Evolutionary conservation across 2,113 vertebrate species (phyloP).

Genomic region (Empidonax traillii): DNA sequence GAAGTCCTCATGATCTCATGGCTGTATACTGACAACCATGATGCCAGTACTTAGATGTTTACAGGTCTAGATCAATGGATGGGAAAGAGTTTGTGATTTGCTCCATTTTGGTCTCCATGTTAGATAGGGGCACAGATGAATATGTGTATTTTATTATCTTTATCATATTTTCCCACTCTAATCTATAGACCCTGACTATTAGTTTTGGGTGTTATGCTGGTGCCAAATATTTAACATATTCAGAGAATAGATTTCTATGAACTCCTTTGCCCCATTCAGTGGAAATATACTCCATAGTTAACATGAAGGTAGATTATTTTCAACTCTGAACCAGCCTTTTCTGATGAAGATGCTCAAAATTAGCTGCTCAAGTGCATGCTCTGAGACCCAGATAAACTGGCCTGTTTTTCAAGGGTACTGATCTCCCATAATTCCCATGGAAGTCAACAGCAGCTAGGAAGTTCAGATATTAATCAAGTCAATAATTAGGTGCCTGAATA

Average conservation of each 20-base stretch:
- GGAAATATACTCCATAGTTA: not conserved
- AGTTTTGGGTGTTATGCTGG: not conserved
- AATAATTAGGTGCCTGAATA: slow-evolving; percentile 43
- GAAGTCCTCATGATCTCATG: not conserved
- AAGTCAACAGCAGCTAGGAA: slow-evolving; percentile 3
- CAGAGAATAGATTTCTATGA: not conserved
- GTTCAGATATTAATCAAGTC: slow-evolving; percentile 41
- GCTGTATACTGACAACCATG: not conserved
- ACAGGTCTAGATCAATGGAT: not conserved
- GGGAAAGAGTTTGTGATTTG: not conserved
- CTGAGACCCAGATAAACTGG: slow-evolving; percentile 39
- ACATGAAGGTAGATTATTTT: not conserved
- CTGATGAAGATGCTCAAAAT: not conserved
- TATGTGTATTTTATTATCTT: not conserved
- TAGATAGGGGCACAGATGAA: not conserved
- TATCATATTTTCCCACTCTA: not conserved
- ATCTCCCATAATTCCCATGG: not conserved
- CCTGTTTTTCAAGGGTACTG: slow-evolving; percentile 30
- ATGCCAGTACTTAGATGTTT: not conserved
- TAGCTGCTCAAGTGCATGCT: not conserved
- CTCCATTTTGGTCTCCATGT: not conserved
- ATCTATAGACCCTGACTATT: not conserved
- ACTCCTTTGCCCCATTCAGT: not conserved
- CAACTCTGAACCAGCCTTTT: not conserved
- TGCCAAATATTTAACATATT: not conserved